Evolutionary conservation across 2,888 invertebrate species (phyloP).

Genomic region (Eledona agricola): DNA sequence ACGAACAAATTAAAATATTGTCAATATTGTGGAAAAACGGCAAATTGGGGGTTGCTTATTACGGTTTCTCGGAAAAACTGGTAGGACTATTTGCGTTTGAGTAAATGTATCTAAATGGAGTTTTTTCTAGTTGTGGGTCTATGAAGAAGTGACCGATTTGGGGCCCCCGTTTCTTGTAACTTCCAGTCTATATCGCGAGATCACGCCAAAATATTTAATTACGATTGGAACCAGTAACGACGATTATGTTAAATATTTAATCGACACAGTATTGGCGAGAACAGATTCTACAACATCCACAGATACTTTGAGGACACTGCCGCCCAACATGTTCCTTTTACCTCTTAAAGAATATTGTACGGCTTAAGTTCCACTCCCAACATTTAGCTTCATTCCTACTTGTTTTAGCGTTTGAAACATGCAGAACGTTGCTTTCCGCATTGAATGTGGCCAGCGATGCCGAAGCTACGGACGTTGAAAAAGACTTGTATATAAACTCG

Average conservation of each 20-base stretch:
- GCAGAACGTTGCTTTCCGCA: constrained; percentile 48
- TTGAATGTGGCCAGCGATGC: constrained; percentile 56
- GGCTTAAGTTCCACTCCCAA: no score
- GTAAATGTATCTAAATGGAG: background rate
- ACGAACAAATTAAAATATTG: constrained; percentile 65
- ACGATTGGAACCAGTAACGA: constrained; percentile 66
- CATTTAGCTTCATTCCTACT: constrained; percentile 6
- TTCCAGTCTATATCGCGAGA: constrained; percentile 68
- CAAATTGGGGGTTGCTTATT: constrained; percentile 78
- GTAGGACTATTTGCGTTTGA: constrained; percentile 54
- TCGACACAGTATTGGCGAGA: constrained; percentile 45
- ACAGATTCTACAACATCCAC: constrained; percentile 43
- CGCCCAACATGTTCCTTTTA: constrained; percentile 67
- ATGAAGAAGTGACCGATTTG: constrained; percentile 75
- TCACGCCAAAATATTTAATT: constrained; percentile 67
- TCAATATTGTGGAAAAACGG: constrained; percentile 72
- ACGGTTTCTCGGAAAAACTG: constrained; percentile 71
- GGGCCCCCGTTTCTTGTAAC: constrained; percentile 70
- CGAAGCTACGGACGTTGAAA: constrained; percentile 66
- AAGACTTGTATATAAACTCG: constrained; percentile 69
- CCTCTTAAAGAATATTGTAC: constrained; percentile 70
- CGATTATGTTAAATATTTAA: constrained; percentile 60
- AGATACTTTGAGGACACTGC: constrained; percentile 51
- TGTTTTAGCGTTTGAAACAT: constrained; percentile 51
- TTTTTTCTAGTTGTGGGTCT: constrained; percentile 66